Conservation (phyloP, 2,113 vertebrate genomes). For the Ivindomyrus marchei region DNA sequence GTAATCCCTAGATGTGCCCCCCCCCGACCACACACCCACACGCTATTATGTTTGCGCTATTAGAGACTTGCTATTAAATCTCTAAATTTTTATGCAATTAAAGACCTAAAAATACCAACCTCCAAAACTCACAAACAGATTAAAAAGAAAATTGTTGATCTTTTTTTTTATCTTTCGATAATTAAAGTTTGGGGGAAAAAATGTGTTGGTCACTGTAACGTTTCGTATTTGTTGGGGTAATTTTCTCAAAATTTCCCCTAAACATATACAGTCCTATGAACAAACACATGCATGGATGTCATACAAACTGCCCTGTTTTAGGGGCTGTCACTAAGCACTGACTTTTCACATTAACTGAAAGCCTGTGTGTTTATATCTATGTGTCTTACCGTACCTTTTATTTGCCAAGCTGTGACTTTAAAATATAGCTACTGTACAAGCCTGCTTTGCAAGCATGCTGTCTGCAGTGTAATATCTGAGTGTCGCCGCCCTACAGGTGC, state of each 20-base stretch:
- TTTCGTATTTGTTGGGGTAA: background rate
- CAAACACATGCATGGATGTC: background rate
- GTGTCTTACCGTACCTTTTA: background rate
- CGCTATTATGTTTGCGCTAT: background rate
- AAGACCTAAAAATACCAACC: background rate
- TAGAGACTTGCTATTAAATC: background rate
- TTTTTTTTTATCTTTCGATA: background rate
- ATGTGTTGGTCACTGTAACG: background rate
- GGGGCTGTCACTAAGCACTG: background rate
- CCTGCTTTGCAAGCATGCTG: background rate
- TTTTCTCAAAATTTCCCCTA: background rate
- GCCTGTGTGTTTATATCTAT: background rate
- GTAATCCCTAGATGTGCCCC: background rate
- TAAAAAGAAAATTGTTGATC: background rate
- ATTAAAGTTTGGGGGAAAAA: background rate
- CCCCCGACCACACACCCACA: background rate
- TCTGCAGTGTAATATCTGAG: background rate
- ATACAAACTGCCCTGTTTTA: background rate
- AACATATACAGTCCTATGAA: background rate
- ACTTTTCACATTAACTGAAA: background rate
- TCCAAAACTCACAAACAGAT: background rate
- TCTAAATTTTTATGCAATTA: background rate
- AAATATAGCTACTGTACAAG: background rate
- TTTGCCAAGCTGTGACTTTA: background rate
- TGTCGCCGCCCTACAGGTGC: slow-evolving; percentile 38